Evolutionary conservation across 2,113 vertebrate genomes (phyloP).

Genomic region (Epinephelus cyanopodus): DNA sequence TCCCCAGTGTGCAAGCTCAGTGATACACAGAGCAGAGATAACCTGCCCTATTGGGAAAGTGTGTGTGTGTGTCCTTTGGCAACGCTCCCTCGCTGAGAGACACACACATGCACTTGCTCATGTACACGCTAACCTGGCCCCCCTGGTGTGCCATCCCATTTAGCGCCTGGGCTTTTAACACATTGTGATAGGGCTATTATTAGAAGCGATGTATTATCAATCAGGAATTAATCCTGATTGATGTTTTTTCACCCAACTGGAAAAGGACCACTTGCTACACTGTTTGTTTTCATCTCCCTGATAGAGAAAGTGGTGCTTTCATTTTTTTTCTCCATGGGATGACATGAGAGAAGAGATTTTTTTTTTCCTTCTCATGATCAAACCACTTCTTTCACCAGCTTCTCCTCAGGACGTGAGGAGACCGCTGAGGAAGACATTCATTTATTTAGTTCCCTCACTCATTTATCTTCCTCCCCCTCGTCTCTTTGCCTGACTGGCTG

Average conservation of each 20-base stretch:
- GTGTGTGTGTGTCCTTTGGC: constrained; percentile 46
- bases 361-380: constrained; percentile 17
- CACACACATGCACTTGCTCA: constrained; percentile 18
- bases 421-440: constrained; percentile 59
- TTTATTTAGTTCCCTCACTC: constrained; percentile 68
- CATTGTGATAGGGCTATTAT: constrained; percentile 72
- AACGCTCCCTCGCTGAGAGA: constrained; percentile 23
- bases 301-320: constrained; percentile 11
- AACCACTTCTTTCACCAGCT: constrained; percentile 26
- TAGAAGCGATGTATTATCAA: constrained; percentile 82
- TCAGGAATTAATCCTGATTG: constrained; percentile 80
- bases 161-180: constrained; percentile 68
- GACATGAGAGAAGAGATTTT: constrained; percentile 29
- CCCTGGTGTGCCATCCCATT: constrained; percentile 56
- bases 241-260: constrained; percentile 61
- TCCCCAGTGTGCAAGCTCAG: constrained; percentile 68
- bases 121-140: constrained; percentile 27
- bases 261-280: constrained; percentile 44
- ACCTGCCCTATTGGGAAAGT: constrained; percentile 61
- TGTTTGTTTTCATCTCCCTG: constrained; percentile 50
- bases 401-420: constrained; percentile 52
- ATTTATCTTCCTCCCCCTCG: constrained; percentile 65
- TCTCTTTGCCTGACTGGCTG: constrained; percentile 75
- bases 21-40: constrained; percentile 74
- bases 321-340: constrained; percentile 14